Conservation (phyloP, 2,113 vertebrate species). For the Dromaius novaehollandiae region DNA sequence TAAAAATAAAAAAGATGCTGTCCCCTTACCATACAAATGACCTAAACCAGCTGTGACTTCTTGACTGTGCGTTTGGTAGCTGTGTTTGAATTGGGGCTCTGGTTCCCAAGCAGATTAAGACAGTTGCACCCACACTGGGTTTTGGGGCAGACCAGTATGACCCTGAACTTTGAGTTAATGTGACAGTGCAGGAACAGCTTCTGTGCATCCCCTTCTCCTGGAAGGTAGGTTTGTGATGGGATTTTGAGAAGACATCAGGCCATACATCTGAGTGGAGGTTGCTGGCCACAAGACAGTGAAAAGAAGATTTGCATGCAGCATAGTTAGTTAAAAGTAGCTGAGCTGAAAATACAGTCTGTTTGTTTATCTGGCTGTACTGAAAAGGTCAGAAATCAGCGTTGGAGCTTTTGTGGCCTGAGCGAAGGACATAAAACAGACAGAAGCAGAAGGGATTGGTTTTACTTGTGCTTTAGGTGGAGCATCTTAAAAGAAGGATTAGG, state of each 20-base stretch:
- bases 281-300: background rate
- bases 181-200: background rate
- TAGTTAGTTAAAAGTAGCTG: background rate
- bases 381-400: background rate
- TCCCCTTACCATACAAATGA: background rate
- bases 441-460: background rate
- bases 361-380: background rate
- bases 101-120: background rate
- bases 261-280: background rate
- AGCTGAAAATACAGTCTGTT: background rate
- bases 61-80: background rate
- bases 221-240: background rate
- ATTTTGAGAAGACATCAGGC: background rate
- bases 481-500: background rate
- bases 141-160: background rate
- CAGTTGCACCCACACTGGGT: background rate
- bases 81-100: background rate
- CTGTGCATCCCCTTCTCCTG: background rate
- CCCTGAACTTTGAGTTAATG: background rate
- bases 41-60: background rate
- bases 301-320: background rate
- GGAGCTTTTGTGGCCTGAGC: background rate
- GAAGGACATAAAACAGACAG: background rate
- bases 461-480: background rate
- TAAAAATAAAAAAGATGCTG: background rate